Base-by-base conservation (phyloP, 2,888 invertebrate genomes). In the Anoncus sp. region DNA sequence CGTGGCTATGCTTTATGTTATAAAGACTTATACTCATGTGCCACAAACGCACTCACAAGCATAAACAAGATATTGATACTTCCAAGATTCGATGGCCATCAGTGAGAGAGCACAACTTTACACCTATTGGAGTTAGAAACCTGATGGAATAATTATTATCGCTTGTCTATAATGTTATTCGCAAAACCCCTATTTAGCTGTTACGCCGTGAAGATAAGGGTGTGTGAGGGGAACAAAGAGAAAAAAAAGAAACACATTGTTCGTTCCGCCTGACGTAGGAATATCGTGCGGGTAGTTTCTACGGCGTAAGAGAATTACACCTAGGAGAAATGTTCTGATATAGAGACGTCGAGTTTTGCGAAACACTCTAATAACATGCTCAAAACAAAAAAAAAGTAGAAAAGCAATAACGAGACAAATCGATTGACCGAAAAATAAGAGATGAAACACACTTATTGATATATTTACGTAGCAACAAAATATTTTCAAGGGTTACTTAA, bases 161-260 rank as follows among this genome's bases (percentile, higher is more conserved):
- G 43, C 57, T 75, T 55, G 18, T 45, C 45, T 72, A 45, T 31
- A 65, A 53, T 40, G 75, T 43, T 49, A 65, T 63, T 70, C 59
- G 60, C 70, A 40, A 31, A 45, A 74, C 77, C 72, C 49, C 47
- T 72, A 73, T 60, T 53, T 66, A 59, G 45, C 79, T 80, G 70
- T 82, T 69, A 77, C 65, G 55, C 79, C 70, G 74, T 83, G 79
- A 75, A 80, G 80, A 80, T 82, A 82, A 78, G 74, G 55, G 40
- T 57, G 51, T 63, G 72, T 55, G 67, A 38, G 22, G 27, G 10
- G 27, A 35, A 31, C 20, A 14, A 24, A 35, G 18, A 47, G 27
- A 27, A n/a, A 45, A 31, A 40, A 40, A 40, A 43, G 18, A 16
- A 40, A 40, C 14, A 55, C 24, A 22, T 51, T 67, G 60, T 67